Evolutionary conservation across 2,888 invertebrate species (phyloP), one percentile per base, ranked within the genome.

Genomic region (Psococerastis gibbosa): DNA sequence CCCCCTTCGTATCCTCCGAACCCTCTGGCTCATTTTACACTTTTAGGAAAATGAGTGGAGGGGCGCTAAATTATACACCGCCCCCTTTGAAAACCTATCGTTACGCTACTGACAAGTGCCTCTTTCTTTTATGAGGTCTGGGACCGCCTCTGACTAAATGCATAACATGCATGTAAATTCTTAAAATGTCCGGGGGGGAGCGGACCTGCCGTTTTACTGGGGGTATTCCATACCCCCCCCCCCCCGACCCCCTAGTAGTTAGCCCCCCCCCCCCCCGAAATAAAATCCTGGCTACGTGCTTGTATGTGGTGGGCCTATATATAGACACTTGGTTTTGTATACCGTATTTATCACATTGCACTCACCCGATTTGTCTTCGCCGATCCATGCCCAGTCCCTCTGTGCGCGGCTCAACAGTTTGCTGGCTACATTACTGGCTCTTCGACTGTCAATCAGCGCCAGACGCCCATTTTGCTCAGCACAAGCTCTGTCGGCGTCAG

Each of bases 381-480:
- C 22, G 22, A 38, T 38, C 38, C 38, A 38, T 17, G 38, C 22
- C 38, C 38, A 38, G 38, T 38, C n/a, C 20, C 4, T 3, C 3
- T 6, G 15, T 18, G 38, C 17, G 5, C 22, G 3, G 6, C 8
- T 5, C 38, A 38, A 20, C 20, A 38, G 20, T 18, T 38, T 17
- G 22, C 18, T 18, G 17, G 38, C 38, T 17, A 20, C 22, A 5
- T 5, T 38, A 20, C 20, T 38, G 6, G 22, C 22, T 3, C 22
- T n/a, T 18, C 20, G 17, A 18, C n/a, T 18, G n/a, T 11, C 20
- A 20, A 38, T 13, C 6, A 18, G 5, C 9, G 20, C 38, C 20
- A 38, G 22, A 38, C 22, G 18, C n/a, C 4, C 38, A 11, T 38
- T 38, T 15, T 20, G 18, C 22, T 15, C 22, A 6, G 9, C 38